Base-by-base conservation (phyloP, 1,140 invertebrate species). In the Leptinotarsa undecemlineata region DNA sequence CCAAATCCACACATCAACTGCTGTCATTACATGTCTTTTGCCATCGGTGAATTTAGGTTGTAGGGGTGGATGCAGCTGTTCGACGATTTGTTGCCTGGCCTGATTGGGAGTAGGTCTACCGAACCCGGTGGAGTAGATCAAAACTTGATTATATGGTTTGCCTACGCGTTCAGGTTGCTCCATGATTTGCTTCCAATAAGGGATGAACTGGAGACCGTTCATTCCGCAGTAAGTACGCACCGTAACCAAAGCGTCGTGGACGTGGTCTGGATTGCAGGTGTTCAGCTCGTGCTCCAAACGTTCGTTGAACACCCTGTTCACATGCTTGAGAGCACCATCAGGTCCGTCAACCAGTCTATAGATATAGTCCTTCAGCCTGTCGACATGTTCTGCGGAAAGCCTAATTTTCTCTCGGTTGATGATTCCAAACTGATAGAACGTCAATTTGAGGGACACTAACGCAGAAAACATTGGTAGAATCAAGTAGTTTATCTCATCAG, bases 361-460 rank as follows among this genome's bases (percentile, higher is more conserved):
- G 19, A 26, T 17, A 20, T 68, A 68, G 26, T 26, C 19, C 11
- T 26, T 48, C 26, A 47, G 19, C 13, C 47, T 48, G 0, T 48
- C 15, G 1, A 68, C 3, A 42, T 68, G 19, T 48, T 42, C 67
- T 23, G 20, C 4, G 67, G 67, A 26, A n/a, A 68, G 67, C 5
- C 47, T 2, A 48, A 68, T 68, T 13, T 26, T 26, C 17, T 26
- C 67, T 14, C 4, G 19, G 5, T 68, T 19, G 3, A 19, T 3
- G 17, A 68, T 47, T 19, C 67, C 67, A 42, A 68, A 23, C 19
- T 23, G 14, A 14, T 68, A 68, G 47, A 68, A 68, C 19, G 2
- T 4, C 3, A 68, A 1, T 48, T 68, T 68, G 19, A 68, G 17
- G 3, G 19, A 11, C 1, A 68, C 26, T 15, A 68, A 15, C 26